Conservation (phyloP, 92 coral and sea anemone genomes). For the Anthopleura xanthogrammica region DNA sequence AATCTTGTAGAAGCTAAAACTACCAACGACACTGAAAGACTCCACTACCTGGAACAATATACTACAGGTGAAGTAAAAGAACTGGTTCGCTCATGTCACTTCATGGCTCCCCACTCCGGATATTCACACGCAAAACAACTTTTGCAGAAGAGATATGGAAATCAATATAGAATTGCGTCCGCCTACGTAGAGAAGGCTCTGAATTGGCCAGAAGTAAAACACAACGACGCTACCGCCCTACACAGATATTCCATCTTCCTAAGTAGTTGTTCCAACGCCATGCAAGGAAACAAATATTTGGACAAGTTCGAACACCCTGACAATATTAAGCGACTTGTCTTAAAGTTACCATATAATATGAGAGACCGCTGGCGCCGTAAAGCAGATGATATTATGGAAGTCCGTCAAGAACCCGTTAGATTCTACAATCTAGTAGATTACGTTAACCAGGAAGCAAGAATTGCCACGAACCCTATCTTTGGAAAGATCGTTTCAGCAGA, state of each 20-base stretch:
- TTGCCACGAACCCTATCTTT: conserved; percentile 40
- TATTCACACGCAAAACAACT: conserved; percentile 34
- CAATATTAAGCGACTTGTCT: conserved; percentile 21
- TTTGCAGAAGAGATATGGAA: conserved; percentile 37
- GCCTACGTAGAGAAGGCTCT: conserved; percentile 46
- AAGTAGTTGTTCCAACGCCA: conserved; percentile 45
- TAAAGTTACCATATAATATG: conserved; percentile 32
- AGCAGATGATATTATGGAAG: conserved; percentile 37
- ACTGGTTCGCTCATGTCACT: conserved; percentile 34
- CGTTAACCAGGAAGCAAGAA: conserved; percentile 45
- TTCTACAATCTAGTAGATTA: conserved; percentile 27
- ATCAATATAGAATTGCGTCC: conserved; percentile 35
- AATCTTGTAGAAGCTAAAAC: conserved; percentile 33
- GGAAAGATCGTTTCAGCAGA: conserved; percentile 22
- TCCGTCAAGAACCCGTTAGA: neutral
- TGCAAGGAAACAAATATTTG: conserved; percentile 36
- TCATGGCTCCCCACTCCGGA: conserved; percentile 26
- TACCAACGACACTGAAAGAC: conserved; percentile 19
- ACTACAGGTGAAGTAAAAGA: conserved; percentile 35
- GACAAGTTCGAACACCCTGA: conserved; percentile 54
- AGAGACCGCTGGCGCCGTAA: conserved; percentile 43
- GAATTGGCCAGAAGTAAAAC: conserved; percentile 24
- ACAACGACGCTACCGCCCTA: conserved; percentile 32
- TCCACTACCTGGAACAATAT: conserved; percentile 47
- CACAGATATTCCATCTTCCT: conserved; percentile 40